Evolutionary conservation across 2,113 vertebrate genomes (phyloP).

Genomic region (Malurus alboscapulatus): DNA sequence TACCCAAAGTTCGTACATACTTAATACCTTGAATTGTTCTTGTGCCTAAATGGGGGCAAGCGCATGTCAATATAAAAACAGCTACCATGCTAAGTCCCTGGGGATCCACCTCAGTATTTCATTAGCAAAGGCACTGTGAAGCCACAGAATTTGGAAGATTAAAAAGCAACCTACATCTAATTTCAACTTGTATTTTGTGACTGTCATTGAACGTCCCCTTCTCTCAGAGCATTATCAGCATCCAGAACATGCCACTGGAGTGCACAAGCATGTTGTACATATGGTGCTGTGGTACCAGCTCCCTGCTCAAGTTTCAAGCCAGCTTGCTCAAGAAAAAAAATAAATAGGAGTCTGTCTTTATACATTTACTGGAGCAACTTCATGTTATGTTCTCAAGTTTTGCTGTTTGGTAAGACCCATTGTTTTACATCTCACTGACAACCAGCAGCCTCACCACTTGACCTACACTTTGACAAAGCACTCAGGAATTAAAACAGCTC

Average conservation of each 20-base stretch:
- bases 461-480: neutral
- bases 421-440: neutral
- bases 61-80: neutral
- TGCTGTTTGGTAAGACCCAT: neutral
- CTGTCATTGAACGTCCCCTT: neutral
- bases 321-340: neutral
- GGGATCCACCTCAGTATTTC: neutral
- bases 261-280: neutral
- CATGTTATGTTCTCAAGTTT: neutral
- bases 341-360: neutral
- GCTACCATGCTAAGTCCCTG: neutral
- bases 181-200: neutral
- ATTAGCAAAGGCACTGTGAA: neutral
- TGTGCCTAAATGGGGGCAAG: neutral
- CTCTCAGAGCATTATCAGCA: neutral
- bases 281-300: neutral
- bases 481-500: neutral
- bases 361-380: neutral
- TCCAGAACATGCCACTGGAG: neutral
- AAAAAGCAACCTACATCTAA: neutral
- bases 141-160: neutral
- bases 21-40: neutral
- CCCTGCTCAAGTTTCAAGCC: neutral
- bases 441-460: neutral
- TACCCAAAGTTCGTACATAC: neutral